Conservation (phyloP, 92 coral and sea anemone species). For the Bergia sp. region DNA sequence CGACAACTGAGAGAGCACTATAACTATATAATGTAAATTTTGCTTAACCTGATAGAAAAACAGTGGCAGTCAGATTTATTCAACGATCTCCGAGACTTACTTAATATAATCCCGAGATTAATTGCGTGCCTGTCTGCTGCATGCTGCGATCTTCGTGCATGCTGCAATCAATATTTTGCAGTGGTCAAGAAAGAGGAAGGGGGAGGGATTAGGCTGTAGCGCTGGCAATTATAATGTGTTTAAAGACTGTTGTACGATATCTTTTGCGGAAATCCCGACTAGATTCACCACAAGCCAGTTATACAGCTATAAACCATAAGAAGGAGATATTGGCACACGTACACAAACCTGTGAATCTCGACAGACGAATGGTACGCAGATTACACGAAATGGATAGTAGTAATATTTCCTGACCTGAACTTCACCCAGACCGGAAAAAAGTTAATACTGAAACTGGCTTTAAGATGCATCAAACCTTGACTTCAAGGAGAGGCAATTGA, state of each 20-base stretch:
- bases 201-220: neutral
- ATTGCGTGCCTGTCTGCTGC: neutral
- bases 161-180: neutral
- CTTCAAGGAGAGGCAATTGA: too few relatives aligned
- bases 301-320: neutral
- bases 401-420: too few relatives aligned
- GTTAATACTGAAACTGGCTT: too few relatives aligned
- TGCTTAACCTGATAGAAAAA: neutral
- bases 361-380: neutral
- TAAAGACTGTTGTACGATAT: neutral
- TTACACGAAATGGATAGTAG: too few relatives aligned
- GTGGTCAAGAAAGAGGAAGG: neutral
- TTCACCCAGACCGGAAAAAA: too few relatives aligned
- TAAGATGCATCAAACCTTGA: too few relatives aligned
- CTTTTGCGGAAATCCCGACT: neutral
- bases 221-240: too few relatives aligned
- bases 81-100: neutral
- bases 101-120: slow-evolving; percentile 7
- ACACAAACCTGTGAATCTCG: neutral
- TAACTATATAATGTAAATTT: neutral
- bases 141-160: neutral
- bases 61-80: neutral
- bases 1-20: neutral
- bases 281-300: neutral
- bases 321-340: too few relatives aligned